These are phyloP conservation scores for Caenorhabditis sp. DNA, from an alignment of 2,888 invertebrate species.

Conservation along the genomic window DNA sequence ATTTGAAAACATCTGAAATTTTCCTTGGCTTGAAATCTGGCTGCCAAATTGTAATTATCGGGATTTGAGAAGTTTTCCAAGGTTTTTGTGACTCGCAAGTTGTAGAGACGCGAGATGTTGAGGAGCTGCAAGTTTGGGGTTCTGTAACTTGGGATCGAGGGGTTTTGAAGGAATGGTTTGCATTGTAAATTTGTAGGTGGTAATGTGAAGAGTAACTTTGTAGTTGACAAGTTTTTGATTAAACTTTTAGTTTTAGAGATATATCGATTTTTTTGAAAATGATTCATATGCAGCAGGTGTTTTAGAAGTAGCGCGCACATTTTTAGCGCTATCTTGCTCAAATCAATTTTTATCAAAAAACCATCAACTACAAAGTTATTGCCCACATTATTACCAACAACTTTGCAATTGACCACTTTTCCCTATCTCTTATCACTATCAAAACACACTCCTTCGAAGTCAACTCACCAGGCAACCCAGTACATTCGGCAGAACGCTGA, in stretches of 20 bases:
- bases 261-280: background rate
- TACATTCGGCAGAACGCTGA: conserved; percentile 21
- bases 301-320: no score
- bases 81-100: conserved; percentile 5
- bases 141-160: background rate
- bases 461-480: conserved; percentile 19
- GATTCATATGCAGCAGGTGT: background rate
- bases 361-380: background rate
- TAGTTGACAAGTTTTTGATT: background rate
- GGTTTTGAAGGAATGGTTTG: background rate
- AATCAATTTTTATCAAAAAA: background rate
- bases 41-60: conserved; percentile 38
- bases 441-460: background rate
- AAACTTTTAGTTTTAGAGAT: no score
- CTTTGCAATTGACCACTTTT: background rate
- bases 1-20: conserved; percentile 37
- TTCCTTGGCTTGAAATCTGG: conserved; percentile 49
- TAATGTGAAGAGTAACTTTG: conserved; percentile 7
- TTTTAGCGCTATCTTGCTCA: no score
- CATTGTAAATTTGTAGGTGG: background rate
- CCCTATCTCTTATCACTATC: no score
- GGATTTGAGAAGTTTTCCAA: conserved; percentile 11
- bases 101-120: conserved; percentile 8
- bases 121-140: conserved; percentile 19
- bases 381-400: conserved; percentile 10